Conservation (phyloP, 2,113 vertebrate genomes). For the Paralichthys olivaceus region DNA sequence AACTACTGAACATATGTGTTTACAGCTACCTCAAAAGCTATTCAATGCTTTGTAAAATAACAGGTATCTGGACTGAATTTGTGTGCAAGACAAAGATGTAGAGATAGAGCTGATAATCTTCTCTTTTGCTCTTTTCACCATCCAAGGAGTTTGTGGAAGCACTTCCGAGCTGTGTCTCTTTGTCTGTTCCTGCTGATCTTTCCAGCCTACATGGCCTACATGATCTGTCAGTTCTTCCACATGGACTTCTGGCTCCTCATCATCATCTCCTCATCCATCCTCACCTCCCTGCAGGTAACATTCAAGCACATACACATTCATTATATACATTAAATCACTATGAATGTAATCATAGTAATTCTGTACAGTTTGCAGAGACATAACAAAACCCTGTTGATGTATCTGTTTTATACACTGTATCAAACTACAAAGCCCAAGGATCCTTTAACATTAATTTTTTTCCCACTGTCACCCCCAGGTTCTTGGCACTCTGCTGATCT, state of each 20-base stretch:
- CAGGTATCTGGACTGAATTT: no score
- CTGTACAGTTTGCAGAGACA: no score
- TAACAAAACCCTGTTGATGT: no score
- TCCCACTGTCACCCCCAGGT: slow-evolving; percentile 81
- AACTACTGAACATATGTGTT: no score
- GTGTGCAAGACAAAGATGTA: not conserved
- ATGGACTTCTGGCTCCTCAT: slow-evolving; percentile 99
- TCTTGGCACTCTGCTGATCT: slow-evolving; percentile 95
- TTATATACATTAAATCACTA: no score
- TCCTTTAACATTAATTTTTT: not conserved
- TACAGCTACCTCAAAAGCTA: no score
- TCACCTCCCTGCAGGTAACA: slow-evolving; percentile 96
- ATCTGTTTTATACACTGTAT: no score
- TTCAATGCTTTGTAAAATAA: no score
- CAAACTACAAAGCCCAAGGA: no score
- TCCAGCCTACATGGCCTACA: slow-evolving; percentile 97
- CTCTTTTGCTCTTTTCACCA: not conserved
- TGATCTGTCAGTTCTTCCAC: slow-evolving; percentile 99
- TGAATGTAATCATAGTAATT: no score
- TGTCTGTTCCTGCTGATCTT: slow-evolving; percentile 95
- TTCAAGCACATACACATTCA: not conserved
- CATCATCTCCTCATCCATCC: slow-evolving; percentile 98
- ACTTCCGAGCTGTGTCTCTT: slow-evolving; percentile 95
- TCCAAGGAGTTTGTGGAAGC: slow-evolving; percentile 96
- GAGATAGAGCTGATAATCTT: not conserved